Evolutionary conservation across 2,113 vertebrate species (phyloP).

Genomic region (Rhinoptilus africanus): DNA sequence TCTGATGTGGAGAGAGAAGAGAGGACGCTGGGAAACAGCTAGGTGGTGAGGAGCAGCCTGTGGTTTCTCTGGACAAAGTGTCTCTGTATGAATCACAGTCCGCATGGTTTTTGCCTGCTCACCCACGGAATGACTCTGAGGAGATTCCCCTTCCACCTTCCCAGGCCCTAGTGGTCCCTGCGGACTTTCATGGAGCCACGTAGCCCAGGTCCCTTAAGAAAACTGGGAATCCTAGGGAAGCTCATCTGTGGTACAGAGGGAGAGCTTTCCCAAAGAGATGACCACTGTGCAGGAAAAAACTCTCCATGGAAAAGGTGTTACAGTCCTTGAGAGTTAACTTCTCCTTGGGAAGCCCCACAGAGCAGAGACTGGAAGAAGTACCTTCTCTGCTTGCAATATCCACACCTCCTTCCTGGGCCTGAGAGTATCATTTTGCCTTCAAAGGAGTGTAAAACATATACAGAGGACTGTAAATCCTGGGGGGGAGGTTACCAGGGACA

Average conservation of each 20-base stretch:
- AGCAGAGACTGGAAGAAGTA: background rate
- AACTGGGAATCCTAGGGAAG: background rate
- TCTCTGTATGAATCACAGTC: background rate
- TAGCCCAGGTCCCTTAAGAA: background rate
- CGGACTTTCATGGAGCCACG: background rate
- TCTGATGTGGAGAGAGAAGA: background rate
- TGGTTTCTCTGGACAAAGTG: background rate
- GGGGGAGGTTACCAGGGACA: rapidly evolving
- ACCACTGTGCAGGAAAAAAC: background rate
- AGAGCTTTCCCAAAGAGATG: background rate
- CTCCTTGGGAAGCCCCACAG: background rate
- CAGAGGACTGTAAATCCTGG: background rate
- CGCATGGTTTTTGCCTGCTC: background rate
- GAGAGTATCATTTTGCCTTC: background rate
- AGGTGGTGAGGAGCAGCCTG: background rate
- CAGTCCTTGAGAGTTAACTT: background rate
- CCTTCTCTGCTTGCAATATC: background rate
- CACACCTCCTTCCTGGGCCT: background rate
- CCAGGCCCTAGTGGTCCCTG: no score
- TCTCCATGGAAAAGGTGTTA: background rate
- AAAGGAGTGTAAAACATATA: background rate
- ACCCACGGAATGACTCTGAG: rapidly evolving
- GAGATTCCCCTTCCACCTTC: background rate
- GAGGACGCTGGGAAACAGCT: background rate
- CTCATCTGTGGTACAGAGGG: background rate